These are phyloP conservation scores for Hormiphora californensis DNA, from an alignment of 37 sponge, comb jelly and placozoan genomes.

Conservation along the genomic window DNA sequence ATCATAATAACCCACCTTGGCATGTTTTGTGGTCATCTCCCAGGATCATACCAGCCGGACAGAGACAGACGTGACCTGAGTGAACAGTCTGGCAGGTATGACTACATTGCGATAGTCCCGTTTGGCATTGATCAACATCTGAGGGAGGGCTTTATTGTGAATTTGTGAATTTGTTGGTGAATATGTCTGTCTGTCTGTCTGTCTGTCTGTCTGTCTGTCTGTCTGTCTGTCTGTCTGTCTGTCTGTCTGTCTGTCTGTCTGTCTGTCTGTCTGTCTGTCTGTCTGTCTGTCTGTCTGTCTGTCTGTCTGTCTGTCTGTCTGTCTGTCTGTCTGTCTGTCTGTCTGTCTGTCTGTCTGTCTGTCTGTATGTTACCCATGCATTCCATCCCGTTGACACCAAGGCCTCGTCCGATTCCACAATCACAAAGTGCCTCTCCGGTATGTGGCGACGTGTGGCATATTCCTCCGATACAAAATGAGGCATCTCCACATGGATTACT, in stretches of 20 bases:
- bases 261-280: no score
- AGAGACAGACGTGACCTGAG: conserved; percentile 44
- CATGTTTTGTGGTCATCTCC: conserved; percentile 16
- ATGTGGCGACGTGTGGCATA: no score
- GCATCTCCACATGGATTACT: background rate
- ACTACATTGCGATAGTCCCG: conserved; percentile 30
- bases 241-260: no score
- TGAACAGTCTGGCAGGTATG: conserved; percentile 11
- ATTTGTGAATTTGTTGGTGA: no score
- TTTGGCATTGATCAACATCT: conserved; percentile 45
- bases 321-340: no score
- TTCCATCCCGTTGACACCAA: background rate
- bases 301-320: no score
- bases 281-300: no score
- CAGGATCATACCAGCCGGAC: conserved; percentile 49
- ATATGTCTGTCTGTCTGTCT: no score
- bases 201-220: no score
- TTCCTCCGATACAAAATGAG: conserved; percentile 19
- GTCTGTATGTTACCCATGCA: conserved; percentile 39
- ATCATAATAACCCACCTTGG: background rate
- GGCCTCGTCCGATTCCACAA: conserved; percentile 20
- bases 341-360: no score
- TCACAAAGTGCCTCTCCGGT: background rate
- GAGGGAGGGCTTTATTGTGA: background rate
- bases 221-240: no score